These are phyloP conservation scores for Pagrus major DNA, from an alignment of 2,113 vertebrate species.

Conservation along the genomic window DNA sequence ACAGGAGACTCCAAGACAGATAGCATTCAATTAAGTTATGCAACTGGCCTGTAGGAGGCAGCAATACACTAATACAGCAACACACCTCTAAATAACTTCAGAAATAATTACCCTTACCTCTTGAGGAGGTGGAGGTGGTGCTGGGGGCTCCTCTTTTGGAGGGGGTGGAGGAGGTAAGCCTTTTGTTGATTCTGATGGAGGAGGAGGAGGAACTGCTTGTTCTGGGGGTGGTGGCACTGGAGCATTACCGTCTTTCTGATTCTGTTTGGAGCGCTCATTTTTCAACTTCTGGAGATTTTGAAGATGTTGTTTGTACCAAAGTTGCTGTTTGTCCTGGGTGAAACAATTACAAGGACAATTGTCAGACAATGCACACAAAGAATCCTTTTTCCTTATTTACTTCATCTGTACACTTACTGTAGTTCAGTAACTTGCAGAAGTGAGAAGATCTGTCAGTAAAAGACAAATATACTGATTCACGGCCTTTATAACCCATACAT, in stretches of 20 bases:
- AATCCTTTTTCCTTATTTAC: not conserved
- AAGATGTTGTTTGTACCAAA: constrained; percentile 96
- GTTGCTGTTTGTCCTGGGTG: constrained; percentile 93
- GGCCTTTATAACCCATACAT: too few relatives aligned
- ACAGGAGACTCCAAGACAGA: too few relatives aligned
- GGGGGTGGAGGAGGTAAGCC: constrained; percentile 86
- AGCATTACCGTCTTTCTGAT: constrained; percentile 58
- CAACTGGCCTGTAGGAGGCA: too few relatives aligned
- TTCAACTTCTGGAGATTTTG: constrained; percentile 90
- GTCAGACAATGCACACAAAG: not conserved
- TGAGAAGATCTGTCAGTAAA: not conserved
- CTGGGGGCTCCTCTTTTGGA: constrained; percentile 88
- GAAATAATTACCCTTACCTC: constrained; percentile 74
- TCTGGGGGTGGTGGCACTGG: not conserved
- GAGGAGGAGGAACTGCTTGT: constrained; percentile 72
- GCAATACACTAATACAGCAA: too few relatives aligned
- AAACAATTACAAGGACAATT: constrained; percentile 16
- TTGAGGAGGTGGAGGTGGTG: constrained; percentile 87
- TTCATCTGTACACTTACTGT: not conserved
- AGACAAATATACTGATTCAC: too few relatives aligned
- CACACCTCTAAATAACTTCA: not conserved
- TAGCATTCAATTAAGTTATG: too few relatives aligned
- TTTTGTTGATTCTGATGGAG: constrained; percentile 80
- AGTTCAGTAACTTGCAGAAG: too few relatives aligned
- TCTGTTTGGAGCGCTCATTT: constrained; percentile 85